Conservation (phyloP, 53 echinoderm and acorn worm species). For the Astropecten irregularis region DNA sequence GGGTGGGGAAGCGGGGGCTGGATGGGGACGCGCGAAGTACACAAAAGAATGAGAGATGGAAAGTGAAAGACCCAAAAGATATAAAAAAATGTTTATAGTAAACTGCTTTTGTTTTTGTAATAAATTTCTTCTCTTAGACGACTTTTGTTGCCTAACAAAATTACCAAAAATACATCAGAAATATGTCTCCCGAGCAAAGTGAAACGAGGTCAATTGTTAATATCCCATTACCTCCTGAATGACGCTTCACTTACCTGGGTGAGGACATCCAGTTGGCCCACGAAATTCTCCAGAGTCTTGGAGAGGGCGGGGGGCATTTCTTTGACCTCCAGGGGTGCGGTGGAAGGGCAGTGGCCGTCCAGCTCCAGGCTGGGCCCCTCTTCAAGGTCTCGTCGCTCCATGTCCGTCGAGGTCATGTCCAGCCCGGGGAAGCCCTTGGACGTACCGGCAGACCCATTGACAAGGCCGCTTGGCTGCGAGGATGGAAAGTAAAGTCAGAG, state of each 20-base stretch:
- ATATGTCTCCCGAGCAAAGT: too few relatives aligned
- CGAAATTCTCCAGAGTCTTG: slow-evolving; percentile 94
- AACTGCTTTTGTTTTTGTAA: too few relatives aligned
- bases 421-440: slow-evolving; percentile 63
- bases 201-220: too few relatives aligned
- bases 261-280: slow-evolving; percentile 90
- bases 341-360: slow-evolving; percentile 44
- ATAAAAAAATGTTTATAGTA: too few relatives aligned
- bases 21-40: too few relatives aligned
- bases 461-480: background rate
- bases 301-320: slow-evolving; percentile 92
- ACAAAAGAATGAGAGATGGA: too few relatives aligned
- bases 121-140: too few relatives aligned
- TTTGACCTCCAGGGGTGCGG: slow-evolving; percentile 86
- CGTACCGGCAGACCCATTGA: slow-evolving; percentile 13
- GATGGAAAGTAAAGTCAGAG: background rate
- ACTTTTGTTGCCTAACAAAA: too few relatives aligned
- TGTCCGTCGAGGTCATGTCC: slow-evolving; percentile 85
- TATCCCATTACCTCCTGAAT: too few relatives aligned
- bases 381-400: slow-evolving; percentile 72
- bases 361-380: background rate
- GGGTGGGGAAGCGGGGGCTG: too few relatives aligned
- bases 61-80: too few relatives aligned
- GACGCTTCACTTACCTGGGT: slow-evolving; percentile 98
- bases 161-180: too few relatives aligned